Base-by-base conservation (phyloP, 2,797 vertebrate species). In the Phrynocephalus vlangalii region DNA sequence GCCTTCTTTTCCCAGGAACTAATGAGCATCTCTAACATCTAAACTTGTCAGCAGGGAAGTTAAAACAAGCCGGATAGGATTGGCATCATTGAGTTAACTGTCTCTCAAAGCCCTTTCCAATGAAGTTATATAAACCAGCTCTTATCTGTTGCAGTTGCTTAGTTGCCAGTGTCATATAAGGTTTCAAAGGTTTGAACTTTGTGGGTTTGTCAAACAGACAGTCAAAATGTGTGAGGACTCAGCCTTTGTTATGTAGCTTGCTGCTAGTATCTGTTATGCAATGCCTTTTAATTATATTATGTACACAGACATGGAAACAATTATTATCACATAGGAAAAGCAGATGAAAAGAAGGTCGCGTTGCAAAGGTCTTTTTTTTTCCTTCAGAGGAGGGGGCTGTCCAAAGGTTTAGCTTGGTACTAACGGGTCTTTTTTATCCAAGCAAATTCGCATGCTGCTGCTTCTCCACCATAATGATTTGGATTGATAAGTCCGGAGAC, bases 81-180 rank as follows among this genome's bases (percentile, higher is more conserved):
- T 28, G 5, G 30, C 71, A 76, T 93, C 79, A 91, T 93, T 87
- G 85, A 82, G 86, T 86, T 94, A 91, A 94, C 94, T 70, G 70
- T 89, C 88, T 94, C 84, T 94, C 89, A 84, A 91, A 91, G 89
- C 76, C 86, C 88, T 92, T 94, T 95, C 94, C 92, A 96, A 96
- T 91, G 71, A 90, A 89, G 93, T 93, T 91, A 89, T 73, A 86
- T 91, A 88, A 90, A 94, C 87, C 87, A 89, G 85, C 77, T 82
- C 90, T 94, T 95, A 94, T 93, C 93, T 93, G 89, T 82, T 95
- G 92, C 95, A 97, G 96, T 95, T 96, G 95, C 93, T 96, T 93
- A 94, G 90, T 79, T 88, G 93, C 84, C 86, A 94, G 93, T 91
- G 94, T 93, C 88, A 92, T 88, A 72, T 66, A 84, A 80, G 94